Evolutionary conservation across 2,888 invertebrate genomes (phyloP).

Genomic region (Melanchra persicariae): DNA sequence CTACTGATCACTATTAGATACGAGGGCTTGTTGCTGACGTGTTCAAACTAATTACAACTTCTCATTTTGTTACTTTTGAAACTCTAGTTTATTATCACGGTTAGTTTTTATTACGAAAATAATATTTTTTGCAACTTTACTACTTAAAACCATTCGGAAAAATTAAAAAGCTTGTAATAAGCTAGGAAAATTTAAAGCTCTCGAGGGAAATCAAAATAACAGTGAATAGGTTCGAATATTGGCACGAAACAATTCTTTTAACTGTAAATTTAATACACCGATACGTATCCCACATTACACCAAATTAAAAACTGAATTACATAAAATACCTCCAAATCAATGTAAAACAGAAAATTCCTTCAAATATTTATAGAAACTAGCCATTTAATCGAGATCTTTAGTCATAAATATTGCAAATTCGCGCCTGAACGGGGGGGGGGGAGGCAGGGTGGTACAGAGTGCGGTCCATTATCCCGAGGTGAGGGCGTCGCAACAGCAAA

Average conservation of each 20-base stretch:
- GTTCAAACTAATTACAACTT: background rate
- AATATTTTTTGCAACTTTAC: background rate
- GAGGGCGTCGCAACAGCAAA: conserved; percentile 86
- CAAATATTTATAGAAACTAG: conserved; percentile 43
- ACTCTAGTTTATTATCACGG: background rate
- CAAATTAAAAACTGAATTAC: conserved; percentile 14
- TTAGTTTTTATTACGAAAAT: background rate
- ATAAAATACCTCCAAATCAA: conserved; percentile 5
- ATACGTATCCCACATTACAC: conserved; percentile 12
- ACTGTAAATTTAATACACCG: conserved; percentile 23
- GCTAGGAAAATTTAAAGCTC: conserved; percentile 46
- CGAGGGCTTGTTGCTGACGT: conserved; percentile 24
- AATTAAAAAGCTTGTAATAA: conserved; percentile 45
- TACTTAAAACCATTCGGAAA: conserved; percentile 31
- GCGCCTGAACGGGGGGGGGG: conserved; percentile 41
- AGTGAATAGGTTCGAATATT: conserved; percentile 50
- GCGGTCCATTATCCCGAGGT: conserved; percentile 87
- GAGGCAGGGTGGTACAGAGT: conserved; percentile 65
- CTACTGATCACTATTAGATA: conserved; percentile 46
- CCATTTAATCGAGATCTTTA: conserved; percentile 40
- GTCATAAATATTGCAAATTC: conserved; percentile 68
- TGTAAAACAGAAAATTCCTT: conserved; percentile 5
- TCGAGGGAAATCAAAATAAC: conserved; percentile 59
- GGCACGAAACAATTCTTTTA: conserved; percentile 37
- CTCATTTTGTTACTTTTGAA: background rate